These are phyloP conservation scores for Cybosia mesomella DNA, from an alignment of 2,888 invertebrate genomes.

Conservation along the genomic window DNA sequence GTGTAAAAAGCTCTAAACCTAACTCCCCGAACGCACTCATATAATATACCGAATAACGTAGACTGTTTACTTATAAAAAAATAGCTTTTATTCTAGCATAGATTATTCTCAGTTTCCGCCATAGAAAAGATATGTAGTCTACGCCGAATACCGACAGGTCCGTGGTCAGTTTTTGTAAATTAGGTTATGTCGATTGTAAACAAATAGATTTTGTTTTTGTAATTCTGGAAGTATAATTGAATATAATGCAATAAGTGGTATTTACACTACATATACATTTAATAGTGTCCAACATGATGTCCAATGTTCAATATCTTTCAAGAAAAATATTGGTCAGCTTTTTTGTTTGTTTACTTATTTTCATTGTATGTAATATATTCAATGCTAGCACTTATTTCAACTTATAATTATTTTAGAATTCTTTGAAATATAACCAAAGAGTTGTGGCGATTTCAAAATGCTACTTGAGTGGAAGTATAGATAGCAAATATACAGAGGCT, in stretches of 20 bases:
- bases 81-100: too few relatives aligned
- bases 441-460: conserved; percentile 40
- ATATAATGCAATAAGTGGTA: background rate
- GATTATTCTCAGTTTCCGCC: too few relatives aligned
- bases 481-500: conserved; percentile 69
- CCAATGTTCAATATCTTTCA: conserved; percentile 20
- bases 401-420: conserved; percentile 50
- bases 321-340: conserved; percentile 27
- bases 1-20: too few relatives aligned
- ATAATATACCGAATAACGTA: too few relatives aligned
- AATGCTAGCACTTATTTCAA: background rate
- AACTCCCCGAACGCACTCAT: too few relatives aligned
- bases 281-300: conserved; percentile 14
- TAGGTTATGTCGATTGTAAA: conserved; percentile 34
- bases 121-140: too few relatives aligned
- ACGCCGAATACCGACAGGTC: too few relatives aligned
- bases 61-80: too few relatives aligned
- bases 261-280: background rate
- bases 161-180: too few relatives aligned
- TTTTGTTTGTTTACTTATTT: background rate
- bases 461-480: conserved; percentile 58
- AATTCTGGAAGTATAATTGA: background rate
- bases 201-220: conserved; percentile 13
- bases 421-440: conserved; percentile 38
- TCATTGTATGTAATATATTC: background rate